These are phyloP conservation scores for Ptychadena robeensis DNA, from an alignment of 2,797 vertebrate species.

Conservation along the genomic window DNA sequence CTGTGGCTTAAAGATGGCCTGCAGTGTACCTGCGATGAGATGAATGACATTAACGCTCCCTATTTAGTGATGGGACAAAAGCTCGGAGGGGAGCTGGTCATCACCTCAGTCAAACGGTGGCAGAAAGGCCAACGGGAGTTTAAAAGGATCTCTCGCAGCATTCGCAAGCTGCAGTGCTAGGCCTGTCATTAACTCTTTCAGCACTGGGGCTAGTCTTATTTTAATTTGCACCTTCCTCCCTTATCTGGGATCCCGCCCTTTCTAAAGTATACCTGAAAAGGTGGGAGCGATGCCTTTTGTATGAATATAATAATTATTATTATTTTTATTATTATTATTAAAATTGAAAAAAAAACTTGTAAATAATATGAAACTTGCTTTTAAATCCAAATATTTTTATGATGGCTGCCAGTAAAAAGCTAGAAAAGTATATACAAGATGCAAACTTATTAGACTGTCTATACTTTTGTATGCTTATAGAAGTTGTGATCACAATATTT, in stretches of 20 bases:
- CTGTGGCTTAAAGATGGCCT: slow-evolving; percentile 95
- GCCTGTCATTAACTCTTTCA: neutral
- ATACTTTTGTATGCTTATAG: slow-evolving; percentile 35
- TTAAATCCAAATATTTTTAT: slow-evolving; percentile 51
- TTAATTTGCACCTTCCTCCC: slow-evolving; percentile 67
- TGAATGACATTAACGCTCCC: slow-evolving; percentile 94
- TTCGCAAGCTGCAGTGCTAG: slow-evolving; percentile 96
- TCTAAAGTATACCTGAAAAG: slow-evolving; percentile 48
- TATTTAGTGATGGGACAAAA: slow-evolving; percentile 98
- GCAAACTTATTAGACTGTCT: slow-evolving; percentile 63
- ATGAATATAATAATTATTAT: slow-evolving; percentile 48
- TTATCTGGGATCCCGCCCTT: slow-evolving; percentile 50
- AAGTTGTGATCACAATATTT: neutral
- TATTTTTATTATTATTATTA: slow-evolving; percentile 54
- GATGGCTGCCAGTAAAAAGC: slow-evolving; percentile 27
- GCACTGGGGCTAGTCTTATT: slow-evolving; percentile 65
- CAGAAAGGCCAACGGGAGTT: slow-evolving; percentile 94
- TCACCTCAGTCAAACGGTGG: slow-evolving; percentile 97
- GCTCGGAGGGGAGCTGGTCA: slow-evolving; percentile 91
- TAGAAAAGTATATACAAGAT: slow-evolving; percentile 56
- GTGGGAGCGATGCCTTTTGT: slow-evolving; percentile 51
- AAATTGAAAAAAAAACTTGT: slow-evolving; percentile 53
- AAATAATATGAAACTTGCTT: slow-evolving; percentile 55
- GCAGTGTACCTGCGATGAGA: slow-evolving; percentile 95
- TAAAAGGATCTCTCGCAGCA: slow-evolving; percentile 95